Evolutionary conservation across 2,888 invertebrate genomes (phyloP).

Genomic region (Agrilus cyanescens): DNA sequence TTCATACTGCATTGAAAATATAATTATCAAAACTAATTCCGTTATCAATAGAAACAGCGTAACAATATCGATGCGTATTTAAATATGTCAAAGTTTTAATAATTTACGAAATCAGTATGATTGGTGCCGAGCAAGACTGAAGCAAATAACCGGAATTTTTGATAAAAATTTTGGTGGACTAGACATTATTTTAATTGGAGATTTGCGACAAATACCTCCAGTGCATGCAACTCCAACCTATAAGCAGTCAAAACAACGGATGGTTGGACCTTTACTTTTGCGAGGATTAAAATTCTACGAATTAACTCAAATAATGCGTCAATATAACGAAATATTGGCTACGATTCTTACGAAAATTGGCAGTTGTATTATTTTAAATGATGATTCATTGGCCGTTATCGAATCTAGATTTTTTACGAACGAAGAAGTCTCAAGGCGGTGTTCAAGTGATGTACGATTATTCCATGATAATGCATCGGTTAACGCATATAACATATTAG

Average conservation of each 20-base stretch:
- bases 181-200: slow-evolving; percentile 27
- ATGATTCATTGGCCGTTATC: slow-evolving; percentile 18
- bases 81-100: too few species aligned
- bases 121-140: background rate
- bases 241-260: slow-evolving; percentile 18
- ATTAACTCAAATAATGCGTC: slow-evolving; percentile 25
- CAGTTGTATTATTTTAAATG: slow-evolving; percentile 17
- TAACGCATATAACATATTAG: slow-evolving; percentile 19
- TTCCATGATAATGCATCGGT: slow-evolving; percentile 21
- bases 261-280: slow-evolving; percentile 23
- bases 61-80: too few species aligned
- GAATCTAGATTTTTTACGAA: slow-evolving; percentile 20
- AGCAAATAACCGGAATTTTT: slow-evolving; percentile 19
- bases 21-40: background rate
- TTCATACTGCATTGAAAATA: background rate
- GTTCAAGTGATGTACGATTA: too few species aligned
- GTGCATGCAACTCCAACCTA: slow-evolving; percentile 24
- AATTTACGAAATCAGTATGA: too few species aligned
- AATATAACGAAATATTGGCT: slow-evolving; percentile 25
- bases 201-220: slow-evolving; percentile 28
- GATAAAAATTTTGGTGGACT: slow-evolving; percentile 25
- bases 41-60: too few species aligned
- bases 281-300: slow-evolving; percentile 23
- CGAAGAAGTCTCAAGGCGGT: slow-evolving; percentile 18
- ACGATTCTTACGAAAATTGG: slow-evolving; percentile 24